These are phyloP conservation scores for Yponomeuta evonymella DNA, from an alignment of 2,888 invertebrate species.

Conservation along the genomic window DNA sequence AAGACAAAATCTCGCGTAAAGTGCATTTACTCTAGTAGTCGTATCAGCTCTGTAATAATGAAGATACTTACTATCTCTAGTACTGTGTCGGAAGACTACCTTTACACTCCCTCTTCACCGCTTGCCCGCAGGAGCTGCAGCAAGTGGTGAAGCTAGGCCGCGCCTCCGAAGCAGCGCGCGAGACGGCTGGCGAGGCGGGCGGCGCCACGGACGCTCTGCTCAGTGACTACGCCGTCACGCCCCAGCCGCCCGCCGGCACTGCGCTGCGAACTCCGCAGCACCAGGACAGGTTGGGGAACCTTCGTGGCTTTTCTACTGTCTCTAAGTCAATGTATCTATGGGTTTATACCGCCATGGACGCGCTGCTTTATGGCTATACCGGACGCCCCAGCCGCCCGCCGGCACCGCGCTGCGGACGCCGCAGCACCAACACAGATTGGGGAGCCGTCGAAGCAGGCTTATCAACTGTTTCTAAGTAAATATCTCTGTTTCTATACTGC, in stretches of 20 bases:
- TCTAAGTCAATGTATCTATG: no score
- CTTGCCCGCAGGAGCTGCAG: conserved; percentile 80
- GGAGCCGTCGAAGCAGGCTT: no score
- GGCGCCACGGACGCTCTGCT: conserved; percentile 86
- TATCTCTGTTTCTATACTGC: no score
- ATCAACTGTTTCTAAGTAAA: no score
- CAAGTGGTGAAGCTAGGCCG: conserved; percentile 95
- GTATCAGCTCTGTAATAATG: no score
- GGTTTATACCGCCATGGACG: conserved; percentile 61
- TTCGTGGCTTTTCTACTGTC: no score
- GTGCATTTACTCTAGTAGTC: no score
- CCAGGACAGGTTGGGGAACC: conserved; percentile 77
- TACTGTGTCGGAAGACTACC: no score
- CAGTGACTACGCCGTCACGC: conserved; percentile 88
- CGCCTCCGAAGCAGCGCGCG: conserved; percentile 93
- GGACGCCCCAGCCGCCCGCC: conserved; percentile 91
- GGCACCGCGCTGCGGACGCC: conserved; percentile 89
- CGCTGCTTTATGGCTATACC: conserved; percentile 79
- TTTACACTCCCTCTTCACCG: not conserved
- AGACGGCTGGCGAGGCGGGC: conserved; percentile 85
- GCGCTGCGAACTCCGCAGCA: conserved; percentile 89
- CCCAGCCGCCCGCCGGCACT: conserved; percentile 91
- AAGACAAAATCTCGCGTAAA: no score
- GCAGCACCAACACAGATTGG: conserved; percentile 82
- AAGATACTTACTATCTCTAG: no score